Percentiles rank a stretch among this genome's conserved stretches.
Conservation (phyloP, 2,888 invertebrate genomes). For the Drosophila helvetica region DNA sequence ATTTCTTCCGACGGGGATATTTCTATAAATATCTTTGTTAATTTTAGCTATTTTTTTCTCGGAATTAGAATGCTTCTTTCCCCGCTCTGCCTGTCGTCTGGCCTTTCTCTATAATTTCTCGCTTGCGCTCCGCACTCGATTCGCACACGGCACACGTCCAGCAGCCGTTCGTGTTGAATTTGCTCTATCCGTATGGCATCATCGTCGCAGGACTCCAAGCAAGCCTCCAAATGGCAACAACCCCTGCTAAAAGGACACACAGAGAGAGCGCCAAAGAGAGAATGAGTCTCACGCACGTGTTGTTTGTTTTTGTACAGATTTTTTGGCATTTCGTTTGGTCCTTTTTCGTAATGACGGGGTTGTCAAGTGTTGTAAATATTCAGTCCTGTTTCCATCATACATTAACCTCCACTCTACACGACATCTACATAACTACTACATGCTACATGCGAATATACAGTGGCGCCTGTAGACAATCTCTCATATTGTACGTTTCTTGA, state of each 20-base stretch:
- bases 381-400: too few species aligned
- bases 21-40: constrained; percentile 9
- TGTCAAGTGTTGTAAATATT: background rate
- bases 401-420: too few species aligned
- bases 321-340: constrained; percentile 15
- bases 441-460: background rate
- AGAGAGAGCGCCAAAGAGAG: constrained; percentile 19
- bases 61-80: background rate
- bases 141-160: constrained; percentile 74
- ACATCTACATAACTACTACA: too few species aligned
- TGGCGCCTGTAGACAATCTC: background rate
- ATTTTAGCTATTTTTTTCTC: constrained; percentile 7
- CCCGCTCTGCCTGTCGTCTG: constrained; percentile 30
- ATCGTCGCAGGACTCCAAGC: constrained; percentile 26
- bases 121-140: constrained; percentile 71
- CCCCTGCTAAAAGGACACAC: constrained; percentile 18
- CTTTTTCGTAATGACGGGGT: constrained; percentile 2
- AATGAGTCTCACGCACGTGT: constrained; percentile 2
- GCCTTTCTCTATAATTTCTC: constrained; percentile 66
- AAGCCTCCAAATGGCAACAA: constrained; percentile 20
- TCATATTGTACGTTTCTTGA: background rate
- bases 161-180: constrained; percentile 75
- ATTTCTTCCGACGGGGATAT: background rate
- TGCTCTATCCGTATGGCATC: constrained; percentile 46
- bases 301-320: constrained; percentile 40